Base-by-base conservation (phyloP, 1,140 invertebrate genomes). In the Lepidotrigona ventralis region DNA sequence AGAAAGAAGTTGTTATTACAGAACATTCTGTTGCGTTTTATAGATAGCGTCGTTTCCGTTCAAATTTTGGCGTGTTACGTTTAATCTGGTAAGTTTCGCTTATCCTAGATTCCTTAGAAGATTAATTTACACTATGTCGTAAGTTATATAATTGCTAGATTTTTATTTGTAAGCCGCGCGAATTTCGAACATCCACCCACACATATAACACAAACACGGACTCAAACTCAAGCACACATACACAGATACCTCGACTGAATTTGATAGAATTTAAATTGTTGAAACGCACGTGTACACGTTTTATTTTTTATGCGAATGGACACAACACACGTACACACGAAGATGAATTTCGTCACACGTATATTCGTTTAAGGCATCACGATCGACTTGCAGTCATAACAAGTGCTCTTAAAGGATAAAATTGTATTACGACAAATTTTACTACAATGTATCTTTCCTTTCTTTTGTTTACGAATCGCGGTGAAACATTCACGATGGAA, bases 11-110 rank as follows among this genome's bases (percentile, higher is more conserved):
- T 51, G 26, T 70, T 53, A 33, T 51, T 39, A 33, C 39, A 69
- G 19, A 76, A 58, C 66, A 58, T 78, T 83, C 66, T 77, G 54
- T 77, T 68, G 53, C 74, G 74, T 82, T 69, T 81, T 81, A 51
- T 77, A 76, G 29, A 81, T 29, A 68, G n/a, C 80, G 54, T 60
- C 54, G 56, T 71, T 78, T 83, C 26, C 21, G 26, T 71, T 78
- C 5, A 58, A 82, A 78, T 60, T 70, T 23, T 69, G 73, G 39
- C 54, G 46, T 51, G 46, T 78, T 83, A 78, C 39, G 21, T 76
- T 78, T 77, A 33, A 77, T 70, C 78, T 75, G 81, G 81, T 83
- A 83, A 83, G 81, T 83, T 83, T 71, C 66, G 81, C 54, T 83
- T 83, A 60, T 58, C 23, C 23, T 83, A 78, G 64, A 76, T 63